These are phyloP conservation scores for Sceloporus undulatus DNA, from an alignment of 2,113 vertebrate species.

Conservation along the genomic window DNA sequence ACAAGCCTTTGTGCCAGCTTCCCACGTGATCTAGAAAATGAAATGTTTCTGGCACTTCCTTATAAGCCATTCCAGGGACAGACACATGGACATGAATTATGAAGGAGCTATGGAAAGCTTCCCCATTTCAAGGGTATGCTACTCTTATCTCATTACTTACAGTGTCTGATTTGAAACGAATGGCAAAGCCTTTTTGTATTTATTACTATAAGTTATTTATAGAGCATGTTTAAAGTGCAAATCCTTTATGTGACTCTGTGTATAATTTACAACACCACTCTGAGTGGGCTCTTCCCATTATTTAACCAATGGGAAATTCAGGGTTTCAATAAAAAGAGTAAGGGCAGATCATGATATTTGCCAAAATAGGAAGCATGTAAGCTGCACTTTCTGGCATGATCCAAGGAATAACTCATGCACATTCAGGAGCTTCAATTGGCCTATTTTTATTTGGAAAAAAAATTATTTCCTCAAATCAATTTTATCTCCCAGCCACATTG, in stretches of 20 bases:
- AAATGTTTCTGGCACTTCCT: constrained; percentile 13
- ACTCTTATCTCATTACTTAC: constrained; percentile 15
- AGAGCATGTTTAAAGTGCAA: neutral
- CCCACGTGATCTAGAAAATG: constrained; percentile 14
- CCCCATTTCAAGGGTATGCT: neutral
- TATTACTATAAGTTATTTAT: constrained; percentile 13
- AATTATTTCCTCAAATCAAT: neutral
- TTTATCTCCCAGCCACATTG: neutral
- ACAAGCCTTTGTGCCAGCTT: neutral
- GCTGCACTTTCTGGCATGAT: neutral
- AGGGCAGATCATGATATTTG: neutral
- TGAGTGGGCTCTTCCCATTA: neutral
- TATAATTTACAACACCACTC: neutral
- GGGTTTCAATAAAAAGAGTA: neutral
- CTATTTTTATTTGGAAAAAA: constrained; percentile 4
- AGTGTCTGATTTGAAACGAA: constrained; percentile 13
- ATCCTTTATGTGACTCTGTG: neutral
- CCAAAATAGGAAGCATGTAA: neutral
- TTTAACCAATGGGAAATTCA: neutral
- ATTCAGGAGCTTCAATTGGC: no score
- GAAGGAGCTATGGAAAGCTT: constrained; percentile 9
- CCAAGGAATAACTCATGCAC: no score
- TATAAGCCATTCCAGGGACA: neutral
- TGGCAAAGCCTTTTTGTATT: neutral
- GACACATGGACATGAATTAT: constrained; percentile 22